phyloP scores from a whole-genome alignment of 2,113 vertebrate species.

The Indri indri region DNA sequence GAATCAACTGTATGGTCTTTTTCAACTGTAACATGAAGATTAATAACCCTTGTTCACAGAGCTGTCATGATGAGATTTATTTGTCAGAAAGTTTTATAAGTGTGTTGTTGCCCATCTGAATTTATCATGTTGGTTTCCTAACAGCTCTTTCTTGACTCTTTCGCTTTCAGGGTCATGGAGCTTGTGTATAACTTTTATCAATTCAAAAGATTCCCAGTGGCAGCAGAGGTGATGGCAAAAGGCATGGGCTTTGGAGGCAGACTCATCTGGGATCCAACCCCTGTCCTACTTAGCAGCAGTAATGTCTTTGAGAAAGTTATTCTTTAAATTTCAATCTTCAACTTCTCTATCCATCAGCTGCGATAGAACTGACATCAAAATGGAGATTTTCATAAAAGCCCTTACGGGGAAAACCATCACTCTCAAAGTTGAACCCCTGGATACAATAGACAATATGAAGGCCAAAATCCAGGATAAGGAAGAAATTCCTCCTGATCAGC shows the following conservation, averaged over 20 bases:
- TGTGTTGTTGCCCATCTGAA: neutral
- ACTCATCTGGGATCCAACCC: neutral
- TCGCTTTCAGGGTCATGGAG: neutral
- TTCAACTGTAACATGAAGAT: neutral
- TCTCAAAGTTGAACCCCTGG: neutral
- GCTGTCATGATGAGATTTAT: neutral
- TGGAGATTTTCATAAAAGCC: neutral
- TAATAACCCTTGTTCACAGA: neutral
- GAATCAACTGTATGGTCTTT: neutral
- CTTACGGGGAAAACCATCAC: neutral
- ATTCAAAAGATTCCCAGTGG: neutral
- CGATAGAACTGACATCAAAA: neutral
- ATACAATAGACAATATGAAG: neutral
- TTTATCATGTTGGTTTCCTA: neutral
- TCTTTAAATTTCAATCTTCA: neutral
- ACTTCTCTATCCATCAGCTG: neutral
- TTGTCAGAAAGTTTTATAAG: neutral
- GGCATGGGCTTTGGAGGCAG: neutral
- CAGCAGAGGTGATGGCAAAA: neutral
- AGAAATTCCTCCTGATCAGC: neutral
- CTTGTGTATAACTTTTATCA: neutral
- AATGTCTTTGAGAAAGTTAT: neutral
- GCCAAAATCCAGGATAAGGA: neutral
- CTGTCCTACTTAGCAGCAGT: neutral
- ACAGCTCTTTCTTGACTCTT: neutral